These are phyloP conservation scores for Lacerta bilineata DNA, from an alignment of 2,797 vertebrate species.

Conservation along the genomic window DNA sequence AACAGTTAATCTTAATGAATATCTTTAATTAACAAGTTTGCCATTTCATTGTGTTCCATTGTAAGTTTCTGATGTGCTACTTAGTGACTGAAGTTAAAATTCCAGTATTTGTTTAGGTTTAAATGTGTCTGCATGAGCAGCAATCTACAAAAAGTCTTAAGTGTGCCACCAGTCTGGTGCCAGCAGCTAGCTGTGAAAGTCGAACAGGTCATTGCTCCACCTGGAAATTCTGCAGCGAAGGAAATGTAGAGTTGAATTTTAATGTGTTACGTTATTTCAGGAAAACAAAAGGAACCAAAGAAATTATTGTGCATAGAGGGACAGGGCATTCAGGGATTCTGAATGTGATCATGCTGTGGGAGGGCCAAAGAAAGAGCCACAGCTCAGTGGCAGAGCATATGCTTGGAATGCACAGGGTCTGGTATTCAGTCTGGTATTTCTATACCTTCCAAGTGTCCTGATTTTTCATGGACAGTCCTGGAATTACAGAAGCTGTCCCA, in stretches of 20 bases:
- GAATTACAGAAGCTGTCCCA: too few relatives aligned
- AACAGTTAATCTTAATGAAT: slow-evolving; percentile 14
- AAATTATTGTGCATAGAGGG: background rate
- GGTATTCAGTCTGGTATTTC: background rate
- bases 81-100: background rate
- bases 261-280: background rate
- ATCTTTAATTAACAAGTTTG: slow-evolving; percentile 3
- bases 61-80: background rate
- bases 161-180: background rate
- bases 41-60: background rate
- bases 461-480: too few relatives aligned
- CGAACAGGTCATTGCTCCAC: background rate
- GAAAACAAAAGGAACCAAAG: background rate
- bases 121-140: background rate
- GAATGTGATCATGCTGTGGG: background rate
- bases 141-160: background rate
- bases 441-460: too few relatives aligned
- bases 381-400: background rate
- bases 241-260: background rate
- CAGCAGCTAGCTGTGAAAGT: background rate
- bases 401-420: background rate
- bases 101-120: background rate
- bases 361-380: background rate
- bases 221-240: background rate
- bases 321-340: background rate